Conservation (phyloP, 2,113 vertebrate species). For the Indri indri region DNA sequence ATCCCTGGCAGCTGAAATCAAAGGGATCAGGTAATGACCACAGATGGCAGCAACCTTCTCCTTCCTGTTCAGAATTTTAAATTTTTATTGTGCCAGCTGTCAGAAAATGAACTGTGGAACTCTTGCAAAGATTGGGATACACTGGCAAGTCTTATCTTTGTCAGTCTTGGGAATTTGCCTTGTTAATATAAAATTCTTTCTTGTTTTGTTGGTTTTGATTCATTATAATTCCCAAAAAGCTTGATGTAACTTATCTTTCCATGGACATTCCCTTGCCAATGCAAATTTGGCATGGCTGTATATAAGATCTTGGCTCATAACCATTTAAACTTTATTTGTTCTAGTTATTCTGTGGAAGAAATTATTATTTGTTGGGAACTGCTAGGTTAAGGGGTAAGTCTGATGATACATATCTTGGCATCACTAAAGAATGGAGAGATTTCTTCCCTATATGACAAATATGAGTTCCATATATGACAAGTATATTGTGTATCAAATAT, state of each 20-base stretch:
- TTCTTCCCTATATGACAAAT: not conserved
- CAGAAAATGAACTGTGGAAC: not conserved
- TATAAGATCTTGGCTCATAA: not conserved
- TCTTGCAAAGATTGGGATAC: constrained; percentile 11
- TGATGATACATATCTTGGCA: not conserved
- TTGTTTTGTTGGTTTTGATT: not conserved
- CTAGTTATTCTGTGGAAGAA: not conserved
- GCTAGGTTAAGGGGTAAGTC: not conserved
- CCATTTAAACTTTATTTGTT: not conserved
- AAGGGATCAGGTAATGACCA: constrained; percentile 24
- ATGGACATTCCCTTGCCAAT: not conserved
- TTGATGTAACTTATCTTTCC: not conserved
- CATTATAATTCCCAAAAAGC: not conserved
- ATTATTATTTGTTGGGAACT: not conserved
- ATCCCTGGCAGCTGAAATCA: not conserved
- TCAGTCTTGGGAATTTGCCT: not conserved
- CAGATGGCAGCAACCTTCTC: constrained; percentile 59
- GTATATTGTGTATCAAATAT: not conserved
- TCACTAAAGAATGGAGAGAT: not conserved
- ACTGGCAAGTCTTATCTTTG: constrained; percentile 8
- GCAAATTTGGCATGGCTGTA: not conserved
- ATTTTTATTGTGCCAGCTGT: constrained; percentile 40
- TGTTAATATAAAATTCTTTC: not conserved
- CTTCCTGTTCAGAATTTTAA: constrained; percentile 30
- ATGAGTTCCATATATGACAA: not conserved